Evolutionary conservation across 2,113 vertebrate genomes (phyloP).

Genomic region (Gymnorhina tibicen): DNA sequence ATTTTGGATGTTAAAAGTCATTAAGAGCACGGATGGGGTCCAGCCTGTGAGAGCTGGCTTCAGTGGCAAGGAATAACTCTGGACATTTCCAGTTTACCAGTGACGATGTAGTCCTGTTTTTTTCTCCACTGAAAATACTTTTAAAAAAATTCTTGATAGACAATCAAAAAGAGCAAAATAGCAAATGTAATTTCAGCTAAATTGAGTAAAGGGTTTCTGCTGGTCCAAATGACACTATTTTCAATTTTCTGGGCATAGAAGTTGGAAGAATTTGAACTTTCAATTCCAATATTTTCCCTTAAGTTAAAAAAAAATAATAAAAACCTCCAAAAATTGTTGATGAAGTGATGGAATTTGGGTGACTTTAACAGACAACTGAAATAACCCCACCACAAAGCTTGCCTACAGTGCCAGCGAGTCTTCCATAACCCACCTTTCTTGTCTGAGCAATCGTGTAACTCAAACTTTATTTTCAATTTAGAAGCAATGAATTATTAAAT

Average conservation of each 20-base stretch:
- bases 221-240: neutral
- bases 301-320: neutral
- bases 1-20: neutral
- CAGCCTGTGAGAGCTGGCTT: neutral
- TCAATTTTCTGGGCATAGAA: neutral
- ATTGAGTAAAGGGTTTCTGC: neutral
- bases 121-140: neutral
- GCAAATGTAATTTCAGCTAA: neutral
- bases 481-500: neutral
- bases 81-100: neutral
- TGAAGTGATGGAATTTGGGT: neutral
- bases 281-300: neutral
- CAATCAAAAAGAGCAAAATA: neutral
- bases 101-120: neutral
- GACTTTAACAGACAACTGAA: neutral
- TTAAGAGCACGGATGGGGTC: neutral
- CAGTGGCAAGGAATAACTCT: neutral
- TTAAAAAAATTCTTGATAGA: neutral
- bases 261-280: neutral
- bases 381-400: neutral
- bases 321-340: neutral
- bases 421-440: neutral
- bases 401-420: neutral
- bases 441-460: rapidly evolving
- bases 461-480: neutral